Base-by-base conservation (phyloP, 2,113 vertebrate genomes). In the Ciconia stormi region DNA sequence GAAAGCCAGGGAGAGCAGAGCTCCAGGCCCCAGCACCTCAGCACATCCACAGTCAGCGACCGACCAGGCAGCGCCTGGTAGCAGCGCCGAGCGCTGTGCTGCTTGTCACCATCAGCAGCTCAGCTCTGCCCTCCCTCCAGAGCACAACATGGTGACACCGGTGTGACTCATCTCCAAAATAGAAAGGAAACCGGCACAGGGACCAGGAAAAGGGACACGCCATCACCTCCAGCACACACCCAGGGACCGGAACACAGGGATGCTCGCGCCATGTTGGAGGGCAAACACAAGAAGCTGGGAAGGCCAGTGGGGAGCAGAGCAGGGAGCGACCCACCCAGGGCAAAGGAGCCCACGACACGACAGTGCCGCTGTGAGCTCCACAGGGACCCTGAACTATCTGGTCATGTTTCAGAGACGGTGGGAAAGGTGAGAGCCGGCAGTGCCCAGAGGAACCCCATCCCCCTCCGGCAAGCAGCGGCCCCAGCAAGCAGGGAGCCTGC, bases 141-240 rank as follows among this genome's bases (percentile, higher is more conserved):
- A 96, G 89, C 80, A 92, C 50, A 94, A 91, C 72, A 87, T 59
- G 93, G 91, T 94, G 93, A 97, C 89, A 97, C 91, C 30, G 1
- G 17, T 29, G 72, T 96, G 95, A 97, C 89, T 96, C 96, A 96
- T 95, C 83, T 12, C 52, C 26, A 9, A 11, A 80, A 47, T 30
- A 25, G 10, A 23, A 7, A 44, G 82, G 83, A 92, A 91, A 70
- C 27, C 3, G 11, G 46, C 70, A 50, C 40, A 25, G 58, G 40
- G 53, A 89, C 29, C 9, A 7, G 62, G 86, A 53, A 70, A 74
- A 69, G 34, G 23, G 74, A 46, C 65, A 72, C 3, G 2, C 62
- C 0, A 0, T 38, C 69, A 66, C 47, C 82, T 67, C 87, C 44
- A 56, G 38, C 32, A 46, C 1, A 0, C 69, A 46, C 25, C 46